Evolutionary conservation across 2,888 invertebrate genomes (phyloP), one percentile per base, ranked within the genome.

Genomic region (Caenorhabditis zanzibari): DNA sequence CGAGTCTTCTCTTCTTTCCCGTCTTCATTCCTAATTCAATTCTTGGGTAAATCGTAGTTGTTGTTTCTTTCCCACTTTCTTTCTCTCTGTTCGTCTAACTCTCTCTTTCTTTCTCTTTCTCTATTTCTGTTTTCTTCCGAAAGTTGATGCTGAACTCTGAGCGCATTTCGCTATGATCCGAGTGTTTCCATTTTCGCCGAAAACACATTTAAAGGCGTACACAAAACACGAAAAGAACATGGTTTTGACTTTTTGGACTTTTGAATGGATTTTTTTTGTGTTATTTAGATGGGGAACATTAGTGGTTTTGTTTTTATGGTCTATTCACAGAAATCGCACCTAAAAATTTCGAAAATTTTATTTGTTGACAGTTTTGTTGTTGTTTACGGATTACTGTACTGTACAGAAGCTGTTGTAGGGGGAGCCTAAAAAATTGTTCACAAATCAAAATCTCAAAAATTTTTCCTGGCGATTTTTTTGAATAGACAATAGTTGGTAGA

Each of bases 171-270:
- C 38, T 2, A 12, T 2, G 38, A 12, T 38, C 38, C 6, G 10
- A 10, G n/a, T 12, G 38, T 38, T 38, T 38, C 38, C 38, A 38
- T 32, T 38, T 49, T 49, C 49, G 49, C 49, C 49, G 49, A 38
- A 38, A 38, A 38, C 38, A 38, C 38, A 10, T 38, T 38, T 38
- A 10, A 10, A 2, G 5, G 6, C 38, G 38, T 12, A 38, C 38
- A 38, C 38, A 49, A 49, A 49, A 49, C 22, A 49, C 49, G 49
- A 49, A 49, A 49, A 49, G 38, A 10, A 38, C 9, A 38, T 38
- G 38, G 38, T 10, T 38, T 38, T 49, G 49, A 22, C 49, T 49
- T 49, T 49, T 49, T 49, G 49, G 49, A 49, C 49, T 49, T 49
- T 49, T 49, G n/a, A 49, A n/a, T 38, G 2, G 38, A 2, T 38